Evolutionary conservation across 1,140 invertebrate species (phyloP).

Genomic region (Procambarus virginalis): DNA sequence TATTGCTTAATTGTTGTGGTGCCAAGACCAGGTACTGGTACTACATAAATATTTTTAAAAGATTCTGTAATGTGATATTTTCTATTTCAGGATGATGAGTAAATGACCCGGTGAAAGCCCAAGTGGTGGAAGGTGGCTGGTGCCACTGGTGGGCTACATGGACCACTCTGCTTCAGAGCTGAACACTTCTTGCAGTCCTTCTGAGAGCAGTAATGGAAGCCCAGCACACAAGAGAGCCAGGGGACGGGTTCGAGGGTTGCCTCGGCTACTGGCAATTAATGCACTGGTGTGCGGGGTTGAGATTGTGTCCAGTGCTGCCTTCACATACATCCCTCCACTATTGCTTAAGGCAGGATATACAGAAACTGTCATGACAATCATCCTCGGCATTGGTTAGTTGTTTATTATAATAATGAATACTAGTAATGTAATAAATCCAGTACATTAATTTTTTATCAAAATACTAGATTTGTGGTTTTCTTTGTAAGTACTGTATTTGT

Average conservation of each 20-base stretch:
- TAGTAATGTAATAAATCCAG: too few species aligned
- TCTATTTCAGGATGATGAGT: slow-evolving; percentile 34
- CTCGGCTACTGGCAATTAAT: slow-evolving; percentile 73
- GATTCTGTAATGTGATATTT: background rate
- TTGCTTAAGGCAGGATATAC: slow-evolving; percentile 76
- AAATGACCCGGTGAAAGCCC: slow-evolving; percentile 5
- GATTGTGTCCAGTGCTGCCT: slow-evolving; percentile 76
- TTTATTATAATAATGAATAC: background rate
- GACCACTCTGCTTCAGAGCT: slow-evolving; percentile 19
- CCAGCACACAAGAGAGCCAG: background rate
- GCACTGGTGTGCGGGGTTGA: slow-evolving; percentile 76
- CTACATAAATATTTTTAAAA: too few species aligned
- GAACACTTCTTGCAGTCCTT: background rate
- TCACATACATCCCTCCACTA: slow-evolving; percentile 77
- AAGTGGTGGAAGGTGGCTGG: background rate
- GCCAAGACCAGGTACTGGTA: too few species aligned
- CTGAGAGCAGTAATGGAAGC: background rate
- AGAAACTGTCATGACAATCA: slow-evolving; percentile 75
- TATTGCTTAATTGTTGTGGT: too few species aligned
- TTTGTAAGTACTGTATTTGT: too few species aligned
- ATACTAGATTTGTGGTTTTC: too few species aligned
- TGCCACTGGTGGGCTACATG: slow-evolving; percentile 2
- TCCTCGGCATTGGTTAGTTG: slow-evolving; percentile 74
- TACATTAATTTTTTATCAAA: too few species aligned
- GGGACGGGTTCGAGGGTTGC: slow-evolving; percentile 25